Base-by-base conservation (phyloP, 1,140 invertebrate species). In the Drosophila dunni region DNA sequence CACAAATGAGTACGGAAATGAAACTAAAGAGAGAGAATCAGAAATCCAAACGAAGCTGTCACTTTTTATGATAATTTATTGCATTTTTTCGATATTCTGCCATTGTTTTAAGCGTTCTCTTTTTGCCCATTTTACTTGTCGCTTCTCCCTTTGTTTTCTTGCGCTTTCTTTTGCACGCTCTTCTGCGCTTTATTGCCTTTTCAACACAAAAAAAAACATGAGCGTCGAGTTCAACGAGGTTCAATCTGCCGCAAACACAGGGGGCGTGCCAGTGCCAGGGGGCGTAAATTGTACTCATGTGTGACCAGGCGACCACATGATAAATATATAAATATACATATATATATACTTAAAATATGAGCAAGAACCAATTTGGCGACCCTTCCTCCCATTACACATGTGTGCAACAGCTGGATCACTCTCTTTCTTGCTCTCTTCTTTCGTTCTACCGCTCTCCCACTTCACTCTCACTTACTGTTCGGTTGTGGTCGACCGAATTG, bases 1-100 rank as follows among this genome's bases (percentile, higher is more conserved):
- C 10, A 38, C 15, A 56, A 17, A 54, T 29, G 24, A 38, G 4
- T 8, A 51, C 24, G n/a, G 9, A 64, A 44, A 50, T 17, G 33
- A 11, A 65, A n/a, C 9, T 29, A 29, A 29, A 29, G 24, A 29
- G 24, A 29, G 24, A 29, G 24, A 29, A 6, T 4, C 6, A 29
- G 24, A 66, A 50, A 50, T 20, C 34, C 54, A 9, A 33, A 3
- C 50, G 50, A 10, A 15, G 57, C 64, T 61, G 64, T 68, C 56
- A 51, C 64, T 56, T 54, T 73, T 73, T 80, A 78, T 64, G 63
- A 83, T 86, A 89, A 88, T 89, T 88, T 88, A 88, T 89, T 89
- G 80, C 63, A 83, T 77, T 79, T 89, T 80, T 53, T 78, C 58
- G 60, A 76, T 82, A 58, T 61, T 73, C 63, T 78, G 40, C 42